A percentile compares a stretch with the other conserved stretches of the same genome.
Evolutionary conservation across 1,140 invertebrate species (phyloP).

Genomic region (Plodia interpunctella): DNA sequence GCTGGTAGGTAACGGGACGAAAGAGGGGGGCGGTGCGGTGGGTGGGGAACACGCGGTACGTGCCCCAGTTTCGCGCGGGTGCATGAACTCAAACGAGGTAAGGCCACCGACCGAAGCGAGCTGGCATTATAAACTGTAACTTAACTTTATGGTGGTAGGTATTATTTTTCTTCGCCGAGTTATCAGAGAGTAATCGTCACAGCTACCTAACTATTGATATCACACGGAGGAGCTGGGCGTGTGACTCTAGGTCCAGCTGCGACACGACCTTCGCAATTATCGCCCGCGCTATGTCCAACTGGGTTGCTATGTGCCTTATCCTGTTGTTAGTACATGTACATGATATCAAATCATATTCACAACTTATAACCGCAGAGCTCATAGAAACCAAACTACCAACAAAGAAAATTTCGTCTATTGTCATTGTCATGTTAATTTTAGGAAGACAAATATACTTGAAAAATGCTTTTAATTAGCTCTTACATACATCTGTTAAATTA

Average conservation of each 20-base stretch:
- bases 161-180: conserved; percentile 29
- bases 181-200: conserved; percentile 54
- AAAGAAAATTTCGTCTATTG: too few species aligned
- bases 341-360: too few species aligned
- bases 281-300: conserved; percentile 47
- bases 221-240: conserved; percentile 56
- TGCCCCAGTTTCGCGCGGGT: conserved; percentile 73
- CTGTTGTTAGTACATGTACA: too few species aligned
- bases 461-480: too few species aligned
- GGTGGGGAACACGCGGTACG: conserved; percentile 64
- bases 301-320: conserved; percentile 18
- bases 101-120: conserved; percentile 66
- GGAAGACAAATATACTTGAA: too few species aligned
- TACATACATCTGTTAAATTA: too few species aligned
- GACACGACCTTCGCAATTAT: conserved; percentile 65
- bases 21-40: conserved; percentile 40
- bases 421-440: too few species aligned
- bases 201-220: conserved; percentile 63
- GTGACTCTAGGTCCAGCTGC: conserved; percentile 67
- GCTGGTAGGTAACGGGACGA: conserved; percentile 63
- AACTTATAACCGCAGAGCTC: too few species aligned
- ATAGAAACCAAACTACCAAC: too few species aligned
- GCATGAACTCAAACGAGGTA: conserved; percentile 75
- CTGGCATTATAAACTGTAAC: conserved; percentile 37
- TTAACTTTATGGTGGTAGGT: conserved; percentile 31